Evolutionary conservation across 2,797 vertebrate genomes (phyloP).

Genomic region (Enteromius radiatus): DNA sequence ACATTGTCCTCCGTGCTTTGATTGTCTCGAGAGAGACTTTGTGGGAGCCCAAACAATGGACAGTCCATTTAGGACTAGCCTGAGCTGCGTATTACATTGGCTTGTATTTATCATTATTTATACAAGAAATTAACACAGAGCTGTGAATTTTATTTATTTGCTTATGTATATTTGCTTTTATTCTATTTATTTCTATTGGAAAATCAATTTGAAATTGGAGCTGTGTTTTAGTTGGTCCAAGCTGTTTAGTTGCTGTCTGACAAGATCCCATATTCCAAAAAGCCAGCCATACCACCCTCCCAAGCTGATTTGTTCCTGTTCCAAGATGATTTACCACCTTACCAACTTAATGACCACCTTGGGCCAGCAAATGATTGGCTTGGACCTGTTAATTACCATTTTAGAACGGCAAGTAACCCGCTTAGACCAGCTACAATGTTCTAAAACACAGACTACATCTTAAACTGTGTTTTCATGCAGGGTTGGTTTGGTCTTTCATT

Average conservation of each 20-base stretch:
- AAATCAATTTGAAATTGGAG: neutral
- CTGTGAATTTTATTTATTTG: neutral
- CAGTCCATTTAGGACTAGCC: conserved; percentile 27
- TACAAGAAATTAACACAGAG: neutral
- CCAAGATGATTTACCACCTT: conserved; percentile 6
- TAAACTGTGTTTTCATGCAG: neutral
- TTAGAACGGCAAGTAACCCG: neutral
- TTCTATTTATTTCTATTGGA: neutral
- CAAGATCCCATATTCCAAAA: neutral
- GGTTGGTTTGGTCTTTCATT: neutral
- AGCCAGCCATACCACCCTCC: neutral
- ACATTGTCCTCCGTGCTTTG: conserved; percentile 4
- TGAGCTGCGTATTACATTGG: neutral
- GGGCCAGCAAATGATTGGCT: neutral
- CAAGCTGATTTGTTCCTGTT: conserved; percentile 14
- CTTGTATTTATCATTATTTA: neutral
- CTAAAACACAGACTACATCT: neutral
- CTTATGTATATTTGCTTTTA: neutral
- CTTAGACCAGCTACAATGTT: neutral
- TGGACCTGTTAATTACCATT: neutral
- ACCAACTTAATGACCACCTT: conserved; percentile 17
- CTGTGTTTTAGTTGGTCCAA: neutral
- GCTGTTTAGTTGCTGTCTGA: neutral
- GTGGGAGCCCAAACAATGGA: conserved; percentile 35
- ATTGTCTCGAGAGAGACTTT: conserved; percentile 33